Evolutionary conservation across 2,888 invertebrate genomes (phyloP), one percentile per base, ranked within the genome.

Genomic region (Chrysina gloriosa): DNA sequence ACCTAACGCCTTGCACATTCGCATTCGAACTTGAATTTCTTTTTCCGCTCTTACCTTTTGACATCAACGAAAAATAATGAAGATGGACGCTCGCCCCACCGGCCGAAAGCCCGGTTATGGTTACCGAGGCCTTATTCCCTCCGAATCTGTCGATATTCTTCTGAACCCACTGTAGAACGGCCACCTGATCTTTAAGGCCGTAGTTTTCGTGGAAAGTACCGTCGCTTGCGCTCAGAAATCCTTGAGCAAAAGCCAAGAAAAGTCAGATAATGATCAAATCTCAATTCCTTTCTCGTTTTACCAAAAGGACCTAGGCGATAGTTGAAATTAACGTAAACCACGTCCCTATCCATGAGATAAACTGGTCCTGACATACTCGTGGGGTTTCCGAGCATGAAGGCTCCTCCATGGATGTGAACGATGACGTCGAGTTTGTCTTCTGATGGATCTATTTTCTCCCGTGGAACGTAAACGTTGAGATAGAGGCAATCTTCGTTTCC

Each of bases 141-240:
- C 89, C 89, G 73, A 92, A 91, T 77, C 83, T 83, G 70, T 85
- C 82, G 70, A 91, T 90, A 77, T 91, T 90, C 47, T 85, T 79
- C 63, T 87, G 85, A 0, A 90, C 81, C 91, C 91, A 92, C 69
- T 86, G 85, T 39, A 92, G 78, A 0, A 90, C 91, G 72, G 88
- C 84, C 19, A 84, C 84, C 80, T 91, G 91, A 83, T 92, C 92
- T 76, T 91, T 91, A 31, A 91, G 77, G 0, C 91, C 91, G 73
- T 86, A 86, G 78, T 91, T 92, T 4, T 89, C 89, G 0, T 92
- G 87, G 0, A 89, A 84, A 0, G 85, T 77, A 0, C 86, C 85
- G 70, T 92, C 91, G 2, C 87, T 90, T 0, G 91, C 90, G 76
- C 90, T 91, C 0, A 91, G 82, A 79, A 92, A 92, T 63, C 92